Conservation (phyloP, 1,140 invertebrate species). For the Drosophila bipectinata region DNA sequence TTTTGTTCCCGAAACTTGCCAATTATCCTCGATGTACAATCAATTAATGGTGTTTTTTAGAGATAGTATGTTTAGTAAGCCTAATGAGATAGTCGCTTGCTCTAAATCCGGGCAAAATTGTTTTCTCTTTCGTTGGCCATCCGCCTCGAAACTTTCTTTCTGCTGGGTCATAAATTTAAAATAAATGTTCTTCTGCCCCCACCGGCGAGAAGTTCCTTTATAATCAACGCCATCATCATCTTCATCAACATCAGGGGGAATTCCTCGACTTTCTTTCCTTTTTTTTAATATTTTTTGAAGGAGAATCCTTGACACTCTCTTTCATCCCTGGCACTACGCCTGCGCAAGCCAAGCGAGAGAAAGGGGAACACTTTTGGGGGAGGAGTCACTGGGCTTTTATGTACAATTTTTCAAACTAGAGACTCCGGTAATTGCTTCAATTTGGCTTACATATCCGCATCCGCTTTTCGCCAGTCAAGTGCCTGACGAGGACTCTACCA, state of each 20-base stretch:
- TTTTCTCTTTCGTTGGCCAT: conserved; percentile 39
- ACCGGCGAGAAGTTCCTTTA: conserved; percentile 6
- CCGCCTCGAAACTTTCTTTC: conserved; percentile 11
- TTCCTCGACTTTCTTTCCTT: conserved; percentile 15
- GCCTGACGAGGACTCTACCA: conserved; percentile 29
- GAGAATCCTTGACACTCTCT: conserved; percentile 49
- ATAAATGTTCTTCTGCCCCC: conserved; percentile 4
- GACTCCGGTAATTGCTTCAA: conserved; percentile 74
- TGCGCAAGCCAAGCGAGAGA: conserved; percentile 44
- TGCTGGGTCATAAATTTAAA: conserved; percentile 24
- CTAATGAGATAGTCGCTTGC: conserved; percentile 45
- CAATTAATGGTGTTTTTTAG: conserved; percentile 61
- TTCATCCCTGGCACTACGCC: conserved; percentile 25
- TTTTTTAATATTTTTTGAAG: conserved; percentile 9
- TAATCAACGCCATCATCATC: conserved; percentile 56
- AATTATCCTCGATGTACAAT: conserved; percentile 58
- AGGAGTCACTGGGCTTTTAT: conserved; percentile 51
- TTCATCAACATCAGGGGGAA: conserved; percentile 12
- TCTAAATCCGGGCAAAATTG: conserved; percentile 12
- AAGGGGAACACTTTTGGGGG: conserved; percentile 47
- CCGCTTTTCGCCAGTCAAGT: conserved; percentile 53
- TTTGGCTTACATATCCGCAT: conserved; percentile 69
- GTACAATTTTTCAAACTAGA: conserved; percentile 28
- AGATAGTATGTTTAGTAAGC: neutral
- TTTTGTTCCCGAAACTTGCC: conserved; percentile 26